These are phyloP conservation scores for Mobula birostris DNA, from an alignment of 2,113 vertebrate genomes.

Conservation along the genomic window DNA sequence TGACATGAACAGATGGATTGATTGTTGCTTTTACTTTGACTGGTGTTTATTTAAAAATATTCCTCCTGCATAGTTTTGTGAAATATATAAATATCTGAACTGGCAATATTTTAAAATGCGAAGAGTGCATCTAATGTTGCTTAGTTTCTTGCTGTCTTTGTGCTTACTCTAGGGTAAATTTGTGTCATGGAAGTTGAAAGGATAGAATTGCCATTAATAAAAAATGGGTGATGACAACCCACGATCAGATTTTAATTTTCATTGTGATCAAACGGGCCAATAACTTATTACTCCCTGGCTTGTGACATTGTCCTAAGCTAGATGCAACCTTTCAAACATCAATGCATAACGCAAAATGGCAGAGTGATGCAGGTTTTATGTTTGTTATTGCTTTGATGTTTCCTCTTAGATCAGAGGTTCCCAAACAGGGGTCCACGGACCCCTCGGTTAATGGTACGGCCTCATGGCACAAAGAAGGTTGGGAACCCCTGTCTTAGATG, in stretches of 20 bases:
- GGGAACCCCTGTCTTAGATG: too few species aligned
- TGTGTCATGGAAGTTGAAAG: neutral
- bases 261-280: neutral
- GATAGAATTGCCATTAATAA: neutral
- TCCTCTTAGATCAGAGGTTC: neutral
- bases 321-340: neutral
- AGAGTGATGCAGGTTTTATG: neutral
- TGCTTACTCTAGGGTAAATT: neutral
- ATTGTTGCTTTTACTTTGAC: neutral
- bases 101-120: neutral
- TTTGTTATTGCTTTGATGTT: neutral
- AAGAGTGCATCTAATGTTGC: neutral
- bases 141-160: neutral
- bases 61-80: neutral
- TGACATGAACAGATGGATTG: neutral
- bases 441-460: too few species aligned
- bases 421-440: too few species aligned
- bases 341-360: neutral
- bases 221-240: neutral
- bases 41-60: neutral
- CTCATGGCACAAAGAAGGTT: too few species aligned
- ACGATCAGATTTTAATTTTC: neutral
- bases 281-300: neutral
- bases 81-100: neutral
- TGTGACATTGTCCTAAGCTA: neutral